Base-by-base conservation (phyloP, 2,113 vertebrate species). In the Chloropsis cyanopogon region DNA sequence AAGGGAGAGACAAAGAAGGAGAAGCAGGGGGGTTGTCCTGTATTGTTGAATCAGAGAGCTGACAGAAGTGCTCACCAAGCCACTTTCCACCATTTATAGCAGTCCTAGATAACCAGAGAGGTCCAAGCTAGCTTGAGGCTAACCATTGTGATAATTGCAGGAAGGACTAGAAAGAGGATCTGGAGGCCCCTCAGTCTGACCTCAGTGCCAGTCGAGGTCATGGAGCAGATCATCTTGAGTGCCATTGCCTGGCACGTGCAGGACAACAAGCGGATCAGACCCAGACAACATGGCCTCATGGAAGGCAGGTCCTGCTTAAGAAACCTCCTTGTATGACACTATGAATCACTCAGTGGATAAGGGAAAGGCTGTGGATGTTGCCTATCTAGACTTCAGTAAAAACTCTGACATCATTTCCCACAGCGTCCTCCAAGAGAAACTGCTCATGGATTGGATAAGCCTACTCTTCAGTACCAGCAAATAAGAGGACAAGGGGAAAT, bases 11-110 rank as follows among this genome's bases (percentile, higher is more conserved):
- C 7, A 37, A 54, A 25, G 28, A 47, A 46, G 42, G 9, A 66
- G 11, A 31, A 50, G 22, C 0, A 0, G 3, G 39, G 24, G 21
- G 17, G 12, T 18, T 14, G 21, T 33, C 28, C 33, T 50, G 9
- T 24, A 8, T 20, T 10, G 5, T 2, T 31, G n/a, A 76, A 47
- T 18, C 21, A 35, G 28, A 31, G 5, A 31, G 10, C 54, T 56
- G 29, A 17, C 26, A 25, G 37, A 63, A 56, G 24, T 21, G 9
- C 47, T 84, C 17, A 46, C 33, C 21, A 52, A 46, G 21, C 14
- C 49, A 28, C 17, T 35, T 41, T 17, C 21, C 25, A 35, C 24
- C 19, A 25, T 35, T 75, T 69, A 6, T 13, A 46, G 33, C 28
- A 15, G 7, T 24, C 9, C 42, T 46, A 54, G 37, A 6, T 12